Evolutionary conservation across 2,113 vertebrate genomes (phyloP), one percentile per base, ranked within the genome.

Genomic region (Tyrannus savana): DNA sequence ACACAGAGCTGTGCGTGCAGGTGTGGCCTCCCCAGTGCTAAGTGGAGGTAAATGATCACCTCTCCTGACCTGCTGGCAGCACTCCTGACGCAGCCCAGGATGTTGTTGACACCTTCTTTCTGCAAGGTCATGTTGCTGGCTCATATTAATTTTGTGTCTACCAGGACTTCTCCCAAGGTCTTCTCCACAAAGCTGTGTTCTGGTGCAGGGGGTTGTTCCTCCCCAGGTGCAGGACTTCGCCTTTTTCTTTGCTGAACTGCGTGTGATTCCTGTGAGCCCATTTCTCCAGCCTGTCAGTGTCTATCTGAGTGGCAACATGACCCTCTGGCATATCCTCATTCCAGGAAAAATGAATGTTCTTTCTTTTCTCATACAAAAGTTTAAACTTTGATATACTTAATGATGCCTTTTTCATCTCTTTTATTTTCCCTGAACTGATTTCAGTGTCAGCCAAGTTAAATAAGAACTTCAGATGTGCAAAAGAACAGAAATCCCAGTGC

Each of bases 311-410:
- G 64, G 73, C 64, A 75, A 1, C 33, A 5, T 6, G 16, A 67
- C 74, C 78, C 74, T 72, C 82, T 66, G 53, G 63, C 28, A 0
- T 90, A 37, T 85, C 41, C 46, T 77, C 19, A 76, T 90, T 31
- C 42, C 59, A 84, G 67, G 47, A 88, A 95, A 89, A 91, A 86
- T 44, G 75, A 56, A 3, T 56, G 18, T 59, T 90, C 60, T 73
- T 91, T 76, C 49, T 87, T 94, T 53, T 80, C 60, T 77, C n/a
- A 63, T 60, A 24, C 63, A 76, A 77, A 77, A 80, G 24, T 76
- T 92, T 88, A 59, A 92, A 47, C 42, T 96, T 90, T 84, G 19
- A 86, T 95, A 80, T 55, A 52, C 33, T 81, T 90, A 92, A 88
- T 25, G 52, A 81, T 52, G 75, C 50, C 63, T 87, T 94, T 84